Evolutionary conservation across 1,140 invertebrate genomes (phyloP), one percentile per base, ranked within the genome.

Genomic region (Drosophila arizonae): DNA sequence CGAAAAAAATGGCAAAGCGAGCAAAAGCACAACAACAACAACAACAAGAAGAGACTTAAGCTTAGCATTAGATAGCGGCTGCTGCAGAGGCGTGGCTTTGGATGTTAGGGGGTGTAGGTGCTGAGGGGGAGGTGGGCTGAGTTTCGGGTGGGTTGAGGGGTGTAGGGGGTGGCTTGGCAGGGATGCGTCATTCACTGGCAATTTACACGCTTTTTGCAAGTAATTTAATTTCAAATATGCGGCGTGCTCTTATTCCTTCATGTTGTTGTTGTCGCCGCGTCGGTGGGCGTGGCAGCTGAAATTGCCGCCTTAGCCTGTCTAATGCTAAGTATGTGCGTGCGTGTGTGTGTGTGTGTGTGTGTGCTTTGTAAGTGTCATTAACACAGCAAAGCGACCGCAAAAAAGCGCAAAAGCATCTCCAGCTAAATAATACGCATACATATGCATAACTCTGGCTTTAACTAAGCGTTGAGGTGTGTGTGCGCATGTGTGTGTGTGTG

Each of bases 181-280:
- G 57, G 52, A 39, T 41, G 41, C 52, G 58, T 46, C 52, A 82
- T 88, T 88, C 79, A 87, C 76, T 87, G 79, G 84, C 84, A 88
- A 87, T 88, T 87, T 84, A 87, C 84, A 87, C 87, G 84, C 84
- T 87, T 87, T 87, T 84, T 50, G 65, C 79, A 77, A 88, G 84
- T 88, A 87, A 87, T 87, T 87, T 87, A 88, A 84, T 88, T 87
- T 86, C 79, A 87, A 87, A 87, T 84, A 86, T 88, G 73, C 76
- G 50, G 43, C 11, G 10, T 2, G 28, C 82, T 17, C 39, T 58
- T 13, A 13, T 54, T 54, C 33, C 33, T 54, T 10, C 21, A 13
- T n/a, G 11, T 51, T 51, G 11, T 28, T 28, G 43, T n/a, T n/a
- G 43, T 8, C 5, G 24, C 10, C 24, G 21, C 13, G 80, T 78